Evolutionary conservation across 2,888 invertebrate genomes (phyloP).

Genomic region (Tridacna gigas): DNA sequence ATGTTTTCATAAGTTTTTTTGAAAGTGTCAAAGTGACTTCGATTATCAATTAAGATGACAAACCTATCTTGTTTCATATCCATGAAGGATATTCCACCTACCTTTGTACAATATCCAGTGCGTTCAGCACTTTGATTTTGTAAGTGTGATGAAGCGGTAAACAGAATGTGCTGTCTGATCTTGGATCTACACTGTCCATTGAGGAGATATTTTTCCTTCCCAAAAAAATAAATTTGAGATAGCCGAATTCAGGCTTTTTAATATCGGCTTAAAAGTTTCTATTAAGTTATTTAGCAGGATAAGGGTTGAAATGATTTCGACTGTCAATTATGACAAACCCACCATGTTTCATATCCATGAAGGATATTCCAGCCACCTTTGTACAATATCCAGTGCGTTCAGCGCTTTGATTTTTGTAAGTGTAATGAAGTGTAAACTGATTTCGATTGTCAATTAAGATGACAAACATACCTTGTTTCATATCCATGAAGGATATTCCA

Average conservation of each 20-base stretch:
- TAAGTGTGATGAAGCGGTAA: neutral
- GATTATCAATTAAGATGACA: neutral
- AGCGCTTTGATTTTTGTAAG: too few species aligned
- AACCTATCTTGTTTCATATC: constrained; percentile 12
- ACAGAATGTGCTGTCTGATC: too few species aligned
- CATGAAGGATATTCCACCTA: constrained; percentile 12
- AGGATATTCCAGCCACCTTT: constrained; percentile 14
- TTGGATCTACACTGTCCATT: too few species aligned
- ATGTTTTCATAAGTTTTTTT: too few species aligned
- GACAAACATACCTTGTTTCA: constrained; percentile 8
- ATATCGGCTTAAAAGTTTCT: too few species aligned
- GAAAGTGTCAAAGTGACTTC: neutral
- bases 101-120: neutral
- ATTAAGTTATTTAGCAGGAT: too few species aligned
- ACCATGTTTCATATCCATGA: constrained; percentile 14
- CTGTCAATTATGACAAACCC: too few species aligned
- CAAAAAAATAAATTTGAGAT: too few species aligned
- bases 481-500: constrained; percentile 10
- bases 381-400: neutral
- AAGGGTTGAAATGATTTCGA: neutral
- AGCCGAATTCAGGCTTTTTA: too few species aligned
- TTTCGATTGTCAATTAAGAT: too few species aligned
- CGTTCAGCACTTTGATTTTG: too few species aligned
- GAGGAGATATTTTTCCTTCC: too few species aligned
- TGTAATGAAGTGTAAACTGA: neutral